A percentile compares a stretch with the other conserved stretches of the same genome.
phyloP scores from a whole-genome alignment of 2,797 vertebrate species.

The Acanthurus leucopareius region DNA sequence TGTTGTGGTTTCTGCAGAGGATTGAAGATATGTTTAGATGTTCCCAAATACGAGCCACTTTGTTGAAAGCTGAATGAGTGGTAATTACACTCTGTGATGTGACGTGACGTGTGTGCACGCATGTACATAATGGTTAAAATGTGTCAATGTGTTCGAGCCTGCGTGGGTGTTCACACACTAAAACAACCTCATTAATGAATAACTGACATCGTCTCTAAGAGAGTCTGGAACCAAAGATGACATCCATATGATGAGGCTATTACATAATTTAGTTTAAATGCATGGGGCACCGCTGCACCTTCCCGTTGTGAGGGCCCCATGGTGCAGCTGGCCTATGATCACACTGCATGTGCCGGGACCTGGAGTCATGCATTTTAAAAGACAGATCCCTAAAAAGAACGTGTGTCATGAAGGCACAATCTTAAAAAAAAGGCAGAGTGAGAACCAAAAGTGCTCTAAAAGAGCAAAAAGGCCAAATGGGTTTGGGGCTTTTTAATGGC shows the following conservation, averaged over 20 bases:
- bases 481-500: conserved; percentile 61
- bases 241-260: conserved; percentile 60
- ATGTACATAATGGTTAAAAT: conserved; percentile 30
- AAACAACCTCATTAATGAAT: conserved; percentile 72
- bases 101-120: neutral
- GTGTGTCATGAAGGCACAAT: conserved; percentile 41
- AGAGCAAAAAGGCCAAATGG: conserved; percentile 34
- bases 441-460: conserved; percentile 34
- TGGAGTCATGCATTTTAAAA: conserved; percentile 47
- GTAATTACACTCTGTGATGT: conserved; percentile 46
- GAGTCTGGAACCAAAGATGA: conserved; percentile 53
- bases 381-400: conserved; percentile 50
- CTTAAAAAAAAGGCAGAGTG: conserved; percentile 41
- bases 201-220: conserved; percentile 56
- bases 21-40: conserved; percentile 48
- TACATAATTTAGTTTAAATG: conserved; percentile 69
- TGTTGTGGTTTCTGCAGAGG: conserved; percentile 11
- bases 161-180: conserved; percentile 51
- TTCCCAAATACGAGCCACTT: conserved; percentile 51
- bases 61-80: conserved; percentile 63
- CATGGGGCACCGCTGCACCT: conserved; percentile 38
- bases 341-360: conserved; percentile 38
- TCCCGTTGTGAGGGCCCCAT: conserved; percentile 45
- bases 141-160: conserved; percentile 15
- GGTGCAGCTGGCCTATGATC: conserved; percentile 47